A percentile compares a stretch with the other conserved stretches of the same genome.
phyloP scores from a whole-genome alignment of 1,140 invertebrate species.

The Limonius californicus region DNA sequence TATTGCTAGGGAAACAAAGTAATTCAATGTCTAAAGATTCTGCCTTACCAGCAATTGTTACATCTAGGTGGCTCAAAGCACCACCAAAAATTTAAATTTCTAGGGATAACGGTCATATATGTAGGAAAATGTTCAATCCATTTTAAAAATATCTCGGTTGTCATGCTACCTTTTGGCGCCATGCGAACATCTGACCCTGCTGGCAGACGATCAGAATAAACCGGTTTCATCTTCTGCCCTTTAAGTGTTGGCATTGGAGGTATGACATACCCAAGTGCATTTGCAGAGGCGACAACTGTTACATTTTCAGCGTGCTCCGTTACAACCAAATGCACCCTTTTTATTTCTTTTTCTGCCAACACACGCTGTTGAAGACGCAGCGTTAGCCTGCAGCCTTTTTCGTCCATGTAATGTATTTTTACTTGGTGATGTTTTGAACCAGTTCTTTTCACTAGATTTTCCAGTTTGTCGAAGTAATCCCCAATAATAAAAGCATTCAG shows the following conservation, averaged over 20 bases:
- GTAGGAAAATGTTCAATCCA: neutral
- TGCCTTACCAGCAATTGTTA: neutral
- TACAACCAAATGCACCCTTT: constrained; percentile 30
- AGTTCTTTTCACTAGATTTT: too few species aligned
- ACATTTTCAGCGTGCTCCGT: constrained; percentile 37
- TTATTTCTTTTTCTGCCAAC: too few species aligned
- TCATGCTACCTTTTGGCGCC: constrained; percentile 17
- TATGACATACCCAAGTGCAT: constrained; percentile 38
- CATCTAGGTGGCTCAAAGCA: neutral
- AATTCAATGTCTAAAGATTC: neutral
- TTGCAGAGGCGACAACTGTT: constrained; percentile 40
- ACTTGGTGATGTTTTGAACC: too few species aligned
- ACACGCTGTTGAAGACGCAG: too few species aligned
- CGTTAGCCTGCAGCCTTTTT: too few species aligned
- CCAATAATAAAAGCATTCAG: too few species aligned
- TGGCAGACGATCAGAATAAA: constrained; percentile 25
- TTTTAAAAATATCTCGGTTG: neutral
- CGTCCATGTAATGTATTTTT: too few species aligned
- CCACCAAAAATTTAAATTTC: constrained; percentile 2
- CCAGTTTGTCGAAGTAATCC: too few species aligned
- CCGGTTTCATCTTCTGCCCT: constrained; percentile 22
- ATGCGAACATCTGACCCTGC: constrained; percentile 17
- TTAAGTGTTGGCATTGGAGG: constrained; percentile 39
- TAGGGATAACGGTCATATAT: neutral
- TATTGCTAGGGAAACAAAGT: constrained; percentile 40